Base-by-base conservation (phyloP, 2,888 invertebrate genomes). In the Aradus depressus region DNA sequence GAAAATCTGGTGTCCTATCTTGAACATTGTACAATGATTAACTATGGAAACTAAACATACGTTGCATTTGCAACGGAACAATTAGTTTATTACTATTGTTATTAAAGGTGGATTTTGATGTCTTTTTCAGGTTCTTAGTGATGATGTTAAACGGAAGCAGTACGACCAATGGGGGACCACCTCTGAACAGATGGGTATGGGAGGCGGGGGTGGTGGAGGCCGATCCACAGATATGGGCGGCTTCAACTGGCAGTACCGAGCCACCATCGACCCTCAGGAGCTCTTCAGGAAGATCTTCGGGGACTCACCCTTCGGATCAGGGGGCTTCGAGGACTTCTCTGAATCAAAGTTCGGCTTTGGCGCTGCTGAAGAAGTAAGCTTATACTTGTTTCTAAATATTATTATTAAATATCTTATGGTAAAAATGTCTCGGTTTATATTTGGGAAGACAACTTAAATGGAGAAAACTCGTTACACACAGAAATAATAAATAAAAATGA, bases 221-320 rank as follows among this genome's bases (percentile, higher is more conserved):
- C 75, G 81, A 45, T 75, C 81, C 45, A 56, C 58, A 32, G 60
- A 58, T n/a, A 57, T 58, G 26, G 60, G 59, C 19, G 80, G 80
- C 4, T 84, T 81, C 63, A 73, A 75, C 37, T 92, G 89, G 88
- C 80, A 85, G 61, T 93, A 88, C 65, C 84, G 84, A 58, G 85
- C 89, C 0, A 80, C 80, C 6, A 81, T 96, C 60, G 92, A 97
- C 68, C 95, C 97, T 0, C 96, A 98, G 65, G 96, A 98, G 67
- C 68, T 98, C 32, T 97, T 97, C 70, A 76, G 95, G 48, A 91
- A 88, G 70, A 96, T 97, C 63, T 97, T 97, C 68, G 88, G 87
- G n/a, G 83, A 86, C 60, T 80, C 79, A 23, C 82, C 81, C 26
- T 86, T 86, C 63, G 72, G 73, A 58, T 63, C 65, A 5, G 64